Evolutionary conservation across 2,888 invertebrate genomes (phyloP), one percentile per base, ranked within the genome.

Genomic region (Melanargia galathea): DNA sequence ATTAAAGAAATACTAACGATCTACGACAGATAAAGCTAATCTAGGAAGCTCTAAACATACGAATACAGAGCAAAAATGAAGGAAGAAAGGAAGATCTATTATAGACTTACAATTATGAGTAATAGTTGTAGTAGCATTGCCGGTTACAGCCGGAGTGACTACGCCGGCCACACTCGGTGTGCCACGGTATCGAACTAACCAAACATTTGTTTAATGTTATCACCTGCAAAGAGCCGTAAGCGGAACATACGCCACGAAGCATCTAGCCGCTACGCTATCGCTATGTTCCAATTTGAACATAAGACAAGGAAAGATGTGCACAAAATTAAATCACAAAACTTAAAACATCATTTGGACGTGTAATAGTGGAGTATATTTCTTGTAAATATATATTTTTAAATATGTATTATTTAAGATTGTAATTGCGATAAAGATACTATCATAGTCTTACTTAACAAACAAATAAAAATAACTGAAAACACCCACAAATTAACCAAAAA

Each of bases 151-250:
- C 67, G 80, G 65, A 26, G 74, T 68, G 67, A 71, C 72, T 35
- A 52, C 33, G 74, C 76, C 79, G 74, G 74, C 72, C 76, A 80
- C 74, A 70, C 77, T 75, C 66, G 83, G 80, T 70, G 88, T 78
- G 73, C 84, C 88, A 71, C 89, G 87, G 84, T 92, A 91, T 72
- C 91, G 91, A 87, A 90, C 92, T 92, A 92, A 87, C 83, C 85
- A 89, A 90, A 90, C 87, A 91, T 90, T 90, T 86, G 83, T 85
- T 90, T 90, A 77, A 87, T 90, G 86, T 91, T 90, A 91, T 90
- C 90, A 90, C 88, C 89, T 91, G 90, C 79, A 88, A 89, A 84
- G 80, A 84, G 86, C 84, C 79, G 76, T 77, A 86, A 89, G 88
- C 87, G 81, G 77, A 87, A 81, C 81, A 84, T 82, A 83, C 81